Conservation (phyloP, 2,797 vertebrate genomes). For the Rhinatrema bivittatum region DNA sequence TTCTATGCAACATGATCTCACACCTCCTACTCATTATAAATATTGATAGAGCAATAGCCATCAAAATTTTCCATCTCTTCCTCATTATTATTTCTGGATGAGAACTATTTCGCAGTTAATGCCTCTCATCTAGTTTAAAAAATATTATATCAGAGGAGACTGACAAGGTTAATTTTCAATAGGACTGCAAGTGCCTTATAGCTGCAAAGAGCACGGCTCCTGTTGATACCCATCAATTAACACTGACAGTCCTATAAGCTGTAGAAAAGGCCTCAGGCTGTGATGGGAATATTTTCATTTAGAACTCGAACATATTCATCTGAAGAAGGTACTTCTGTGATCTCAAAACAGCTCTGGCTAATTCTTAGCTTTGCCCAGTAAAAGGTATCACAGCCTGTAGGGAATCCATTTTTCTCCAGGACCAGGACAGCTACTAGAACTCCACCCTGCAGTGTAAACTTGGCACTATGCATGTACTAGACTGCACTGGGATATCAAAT, state of each 20-base stretch:
- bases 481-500: no score
- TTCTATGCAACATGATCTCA: no score
- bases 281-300: not conserved
- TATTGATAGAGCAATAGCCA: no score
- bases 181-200: conserved; percentile 4
- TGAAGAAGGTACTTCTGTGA: no score
- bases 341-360: no score
- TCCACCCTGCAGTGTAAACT: no score
- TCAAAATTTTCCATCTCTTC: conserved; percentile 11
- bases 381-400: no score
- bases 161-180: conserved; percentile 1
- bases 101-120: not conserved
- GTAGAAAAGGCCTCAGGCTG: not conserved
- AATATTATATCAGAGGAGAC: conserved; percentile 5
- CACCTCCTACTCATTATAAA: no score
- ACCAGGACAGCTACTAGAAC: no score
- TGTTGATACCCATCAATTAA: conserved; percentile 8
- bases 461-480: no score
- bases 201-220: not conserved
- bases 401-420: no score
- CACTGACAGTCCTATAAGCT: not conserved
- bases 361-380: no score
- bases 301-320: not conserved
- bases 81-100: not conserved
- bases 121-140: conserved; percentile 1